Conservation (phyloP, 2,797 vertebrate species). For the Catharus ustulatus region DNA sequence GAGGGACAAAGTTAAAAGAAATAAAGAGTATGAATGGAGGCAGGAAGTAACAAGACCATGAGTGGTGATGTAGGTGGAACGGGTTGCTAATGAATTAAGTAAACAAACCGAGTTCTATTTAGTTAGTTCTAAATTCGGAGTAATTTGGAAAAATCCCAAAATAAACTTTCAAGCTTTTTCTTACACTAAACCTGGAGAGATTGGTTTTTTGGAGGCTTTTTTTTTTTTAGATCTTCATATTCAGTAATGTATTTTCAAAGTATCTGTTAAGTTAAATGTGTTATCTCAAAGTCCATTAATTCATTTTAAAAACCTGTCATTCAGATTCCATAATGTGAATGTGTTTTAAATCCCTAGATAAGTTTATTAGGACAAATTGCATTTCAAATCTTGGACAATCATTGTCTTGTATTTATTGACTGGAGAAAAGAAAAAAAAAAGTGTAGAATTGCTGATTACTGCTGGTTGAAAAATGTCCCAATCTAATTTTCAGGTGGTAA, state of each 20-base stretch:
- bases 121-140: background rate
- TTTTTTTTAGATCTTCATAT: background rate
- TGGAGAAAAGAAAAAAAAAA: background rate
- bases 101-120: slow-evolving; percentile 4
- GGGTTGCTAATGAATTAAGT: background rate
- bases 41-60: background rate
- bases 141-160: background rate
- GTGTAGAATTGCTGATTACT: background rate
- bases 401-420: background rate
- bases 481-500: slow-evolving; percentile 4
- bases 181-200: background rate
- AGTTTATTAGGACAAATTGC: background rate
- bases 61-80: background rate
- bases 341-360: slow-evolving; percentile 9
- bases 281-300: background rate
- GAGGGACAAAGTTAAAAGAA: slow-evolving; percentile 4
- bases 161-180: background rate
- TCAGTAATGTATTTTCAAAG: background rate
- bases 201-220: background rate
- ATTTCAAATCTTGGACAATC: background rate
- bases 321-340: background rate
- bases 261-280: background rate
- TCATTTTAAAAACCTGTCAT: background rate
- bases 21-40: background rate
- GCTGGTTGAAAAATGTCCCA: background rate